Conservation (phyloP, 2,888 invertebrate species). For the Villa cingulata region DNA sequence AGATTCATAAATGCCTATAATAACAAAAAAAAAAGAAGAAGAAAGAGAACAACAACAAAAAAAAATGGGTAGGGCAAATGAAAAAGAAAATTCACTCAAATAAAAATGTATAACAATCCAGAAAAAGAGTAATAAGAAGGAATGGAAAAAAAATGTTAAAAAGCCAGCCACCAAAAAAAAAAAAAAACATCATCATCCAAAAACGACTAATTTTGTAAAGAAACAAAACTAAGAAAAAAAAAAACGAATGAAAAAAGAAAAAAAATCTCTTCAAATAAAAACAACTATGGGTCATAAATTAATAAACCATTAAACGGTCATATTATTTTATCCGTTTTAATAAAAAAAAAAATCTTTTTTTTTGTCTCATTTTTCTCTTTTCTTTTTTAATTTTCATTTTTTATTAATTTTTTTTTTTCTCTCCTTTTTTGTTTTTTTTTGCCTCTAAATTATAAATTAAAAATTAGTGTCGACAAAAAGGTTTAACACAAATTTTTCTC, state of each 20-base stretch:
- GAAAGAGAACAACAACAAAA: too few relatives aligned
- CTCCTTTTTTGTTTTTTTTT: neutral
- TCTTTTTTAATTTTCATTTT: too few relatives aligned
- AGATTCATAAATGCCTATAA: neutral
- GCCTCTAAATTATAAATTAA: constrained; percentile 13
- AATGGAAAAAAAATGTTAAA: neutral
- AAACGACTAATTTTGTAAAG: constrained; percentile 15
- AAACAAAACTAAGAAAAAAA: neutral
- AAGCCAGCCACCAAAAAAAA: constrained; percentile 12
- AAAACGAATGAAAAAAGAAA: neutral
- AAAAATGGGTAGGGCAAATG: too few relatives aligned
- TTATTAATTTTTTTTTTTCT: too few relatives aligned
- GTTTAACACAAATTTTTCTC: constrained; percentile 32
- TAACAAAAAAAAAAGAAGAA: neutral
- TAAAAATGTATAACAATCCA: too few relatives aligned
- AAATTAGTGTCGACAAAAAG: constrained; percentile 36
- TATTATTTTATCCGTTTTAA: constrained; percentile 27
- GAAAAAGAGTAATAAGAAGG: too few relatives aligned
- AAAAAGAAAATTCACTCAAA: too few relatives aligned
- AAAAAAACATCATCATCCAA: constrained; percentile 5
- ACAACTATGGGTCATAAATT: constrained; percentile 32
- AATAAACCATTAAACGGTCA: constrained; percentile 38
- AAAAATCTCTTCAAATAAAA: neutral
- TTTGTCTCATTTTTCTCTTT: neutral
- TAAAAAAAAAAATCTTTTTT: too few relatives aligned